phyloP scores from a whole-genome alignment of 1,140 invertebrate species.

The Euglossa dilemma region DNA sequence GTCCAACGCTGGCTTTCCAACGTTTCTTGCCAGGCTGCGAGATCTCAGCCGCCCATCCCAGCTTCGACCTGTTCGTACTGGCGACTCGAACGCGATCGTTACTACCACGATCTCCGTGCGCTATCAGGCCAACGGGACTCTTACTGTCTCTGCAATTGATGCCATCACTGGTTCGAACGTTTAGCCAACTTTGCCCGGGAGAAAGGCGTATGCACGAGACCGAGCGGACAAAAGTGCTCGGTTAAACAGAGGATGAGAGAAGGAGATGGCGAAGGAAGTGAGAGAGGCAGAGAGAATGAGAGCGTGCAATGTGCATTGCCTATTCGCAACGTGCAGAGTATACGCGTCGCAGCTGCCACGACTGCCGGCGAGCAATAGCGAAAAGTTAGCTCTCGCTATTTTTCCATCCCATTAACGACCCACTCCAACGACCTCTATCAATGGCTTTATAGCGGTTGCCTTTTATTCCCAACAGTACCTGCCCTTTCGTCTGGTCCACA shows the following conservation, averaged over 20 bases:
- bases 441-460: constrained; percentile 74
- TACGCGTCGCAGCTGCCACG: constrained; percentile 55
- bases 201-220: background rate
- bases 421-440: constrained; percentile 76
- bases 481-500: constrained; percentile 11
- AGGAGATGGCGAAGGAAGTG: background rate
- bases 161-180: constrained; percentile 32
- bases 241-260: background rate
- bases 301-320: constrained; percentile 17
- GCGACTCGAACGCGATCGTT: constrained; percentile 28
- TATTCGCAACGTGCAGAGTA: constrained; percentile 39
- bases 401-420: constrained; percentile 79
- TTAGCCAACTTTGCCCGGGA: constrained; percentile 24
- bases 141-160: constrained; percentile 47
- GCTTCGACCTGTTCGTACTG: constrained; percentile 26
- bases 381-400: constrained; percentile 76
- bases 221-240: background rate
- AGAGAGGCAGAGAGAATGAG: constrained; percentile 3
- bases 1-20: constrained; percentile 21
- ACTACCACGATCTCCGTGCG: constrained; percentile 10
- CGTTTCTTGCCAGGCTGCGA: constrained; percentile 23
- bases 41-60: constrained; percentile 28
- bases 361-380: constrained; percentile 41
- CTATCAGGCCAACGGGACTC: constrained; percentile 42
- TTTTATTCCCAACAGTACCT: constrained; percentile 68